Conservation (phyloP, 2,888 invertebrate genomes). For the Periphyllus acericola region DNA sequence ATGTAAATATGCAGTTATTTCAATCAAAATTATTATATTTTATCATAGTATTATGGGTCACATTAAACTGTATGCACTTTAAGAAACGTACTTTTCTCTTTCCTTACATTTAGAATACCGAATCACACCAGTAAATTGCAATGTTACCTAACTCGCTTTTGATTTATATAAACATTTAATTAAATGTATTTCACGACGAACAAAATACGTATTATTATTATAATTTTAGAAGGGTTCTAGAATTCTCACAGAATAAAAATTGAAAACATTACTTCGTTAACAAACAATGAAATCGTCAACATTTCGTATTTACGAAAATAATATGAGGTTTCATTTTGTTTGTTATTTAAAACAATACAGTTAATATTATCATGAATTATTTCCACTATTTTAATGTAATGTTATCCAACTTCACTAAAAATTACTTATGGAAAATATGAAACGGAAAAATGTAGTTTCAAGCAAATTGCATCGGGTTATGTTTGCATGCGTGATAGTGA, state of each 20-base stretch:
- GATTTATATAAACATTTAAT: background rate
- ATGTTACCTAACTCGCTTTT: background rate
- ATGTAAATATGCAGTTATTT: background rate
- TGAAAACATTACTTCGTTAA: background rate
- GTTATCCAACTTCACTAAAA: background rate
- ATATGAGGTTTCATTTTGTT: background rate
- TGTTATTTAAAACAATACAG: background rate
- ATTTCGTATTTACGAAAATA: background rate
- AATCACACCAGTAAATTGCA: background rate
- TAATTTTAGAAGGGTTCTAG: background rate
- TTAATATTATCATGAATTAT: no score
- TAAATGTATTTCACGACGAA: background rate
- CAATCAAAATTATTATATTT: background rate
- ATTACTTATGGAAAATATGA: slow-evolving; percentile 4
- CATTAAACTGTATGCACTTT: no score
- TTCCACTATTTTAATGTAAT: slow-evolving; percentile 29
- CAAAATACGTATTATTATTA: background rate
- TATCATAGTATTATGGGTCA: no score
- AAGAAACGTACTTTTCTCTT: no score
- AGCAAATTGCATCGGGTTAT: slow-evolving; percentile 1
- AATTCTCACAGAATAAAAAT: background rate
- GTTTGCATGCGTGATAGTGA: slow-evolving; percentile 5
- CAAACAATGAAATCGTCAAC: background rate
- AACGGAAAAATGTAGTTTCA: background rate
- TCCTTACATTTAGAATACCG: background rate